Base-by-base conservation (phyloP, 2,113 vertebrate genomes). In the Riparia riparia region DNA sequence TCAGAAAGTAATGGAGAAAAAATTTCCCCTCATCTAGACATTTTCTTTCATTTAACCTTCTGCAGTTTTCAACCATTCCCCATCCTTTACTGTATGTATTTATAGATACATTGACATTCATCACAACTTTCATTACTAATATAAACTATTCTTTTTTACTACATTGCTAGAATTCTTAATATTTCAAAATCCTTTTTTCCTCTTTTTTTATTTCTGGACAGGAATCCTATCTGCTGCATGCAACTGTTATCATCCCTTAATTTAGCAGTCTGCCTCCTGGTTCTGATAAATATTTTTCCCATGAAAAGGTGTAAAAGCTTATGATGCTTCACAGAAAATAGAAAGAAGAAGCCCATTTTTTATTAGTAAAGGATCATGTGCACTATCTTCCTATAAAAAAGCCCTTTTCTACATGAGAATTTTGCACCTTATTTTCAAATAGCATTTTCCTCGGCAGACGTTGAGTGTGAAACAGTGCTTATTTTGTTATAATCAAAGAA, bases 11-110 rank as follows among this genome's bases (percentile, higher is more conserved):
- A 60, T 28, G 24, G 9, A 85, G 22, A 65, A 49, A 4, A 29
- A 1, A 26, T 37, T 20, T 7, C 0, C 0, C 18, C 4, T 6
- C 4, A 41, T 70, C 14, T 61, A 44, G 39, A 65, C 2, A 24
- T 74, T 91, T 94, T 84, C 24, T 58, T 6, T 22, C 66, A 58
- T 73, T 71, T 83, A 72, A 61, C 16, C 8, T 63, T 32, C 28
- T 58, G 12, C 41, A 81, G 58, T 63, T 71, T 84, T 92, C 13
- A 56, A 24, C 2, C 5, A 37, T 81, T 89, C 14, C 8, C 25
- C 8, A 65, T 76, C 4, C 41, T 90, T 92, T 69, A 32, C 10
- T 12, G 2, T 39, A 60, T 32, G 2, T 29, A 64, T 78, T 86
- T 86, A 60, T 51, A 82, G 41, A 69, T 37, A 61, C 6, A 49